phyloP scores from a whole-genome alignment of 2,797 vertebrate species.

The Anguilla pacifica region DNA sequence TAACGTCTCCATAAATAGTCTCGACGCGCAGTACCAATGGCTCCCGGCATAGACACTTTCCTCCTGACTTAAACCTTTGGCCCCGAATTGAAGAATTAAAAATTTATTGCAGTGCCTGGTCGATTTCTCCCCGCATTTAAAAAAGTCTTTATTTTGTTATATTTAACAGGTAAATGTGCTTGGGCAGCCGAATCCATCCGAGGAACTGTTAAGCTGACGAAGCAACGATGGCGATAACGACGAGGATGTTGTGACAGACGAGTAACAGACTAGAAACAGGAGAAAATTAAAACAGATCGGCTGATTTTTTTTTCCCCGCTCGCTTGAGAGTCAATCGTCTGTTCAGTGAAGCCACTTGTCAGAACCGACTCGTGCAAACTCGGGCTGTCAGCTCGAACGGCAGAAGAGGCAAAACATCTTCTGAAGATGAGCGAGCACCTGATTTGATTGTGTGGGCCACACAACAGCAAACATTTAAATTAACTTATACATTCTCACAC shows the following conservation, averaged over 20 bases:
- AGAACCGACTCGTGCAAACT: not conserved
- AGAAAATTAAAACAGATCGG: not conserved
- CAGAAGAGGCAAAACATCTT: not conserved
- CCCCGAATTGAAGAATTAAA: not conserved
- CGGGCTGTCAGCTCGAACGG: not conserved
- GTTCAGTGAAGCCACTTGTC: not conserved
- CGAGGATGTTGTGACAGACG: too few relatives aligned
- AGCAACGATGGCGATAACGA: not conserved
- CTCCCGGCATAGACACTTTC: not conserved
- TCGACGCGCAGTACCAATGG: not conserved
- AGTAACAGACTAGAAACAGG: not conserved
- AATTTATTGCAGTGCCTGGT: not conserved
- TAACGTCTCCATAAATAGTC: not conserved
- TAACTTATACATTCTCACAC: not conserved
- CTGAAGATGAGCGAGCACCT: not conserved
- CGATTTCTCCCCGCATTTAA: not conserved
- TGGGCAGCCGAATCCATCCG: not conserved
- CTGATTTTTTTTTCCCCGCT: not conserved
- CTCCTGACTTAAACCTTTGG: not conserved
- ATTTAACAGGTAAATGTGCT: not conserved
- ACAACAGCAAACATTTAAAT: conserved; percentile 3
- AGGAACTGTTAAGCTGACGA: not conserved
- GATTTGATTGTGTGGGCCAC: conserved; percentile 18
- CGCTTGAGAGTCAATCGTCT: not conserved
- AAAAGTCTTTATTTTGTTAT: not conserved